Evolutionary conservation across 1,140 invertebrate genomes (phyloP), one percentile per base, ranked within the genome.

Genomic region (Caerostris darwini): DNA sequence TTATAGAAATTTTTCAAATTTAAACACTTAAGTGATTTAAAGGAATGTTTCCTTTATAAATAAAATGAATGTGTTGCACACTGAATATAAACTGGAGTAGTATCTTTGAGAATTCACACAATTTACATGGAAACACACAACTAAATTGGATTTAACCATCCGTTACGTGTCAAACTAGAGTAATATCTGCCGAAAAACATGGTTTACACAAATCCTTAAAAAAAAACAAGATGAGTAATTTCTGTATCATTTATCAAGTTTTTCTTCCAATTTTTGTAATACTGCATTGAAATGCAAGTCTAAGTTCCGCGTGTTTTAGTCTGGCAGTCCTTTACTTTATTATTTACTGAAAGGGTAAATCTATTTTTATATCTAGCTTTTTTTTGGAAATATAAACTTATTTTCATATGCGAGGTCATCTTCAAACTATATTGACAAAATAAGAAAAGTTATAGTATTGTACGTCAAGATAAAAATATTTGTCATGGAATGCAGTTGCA

Each of bases 81-180:
- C 53, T 50, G 34, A 77, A 50, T 34, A 8, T 77, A 77, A 77
- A 77, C 34, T 77, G 71, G 5, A 7, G 7, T 10, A 8, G 19
- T 50, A 50, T 77, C 34, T 19, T 34, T 50, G 8, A 77, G 53
- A 77, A 77, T 77, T 77, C 71, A 5, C 71, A 77, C 34, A 77
- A 34, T 77, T 77, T 77, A 53, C 71, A 53, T 50, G 10, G 53
- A 77, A 50, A 77, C 71, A 77, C 50, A 7, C 34, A 34, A 77
- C 7, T 8, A 19, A 77, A 77, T 77, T 77, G 71, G 71, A 77
- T 77, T 77, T 77, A 53, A 50, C 34, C 71, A 77, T 53, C 71
- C 71, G 71, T 77, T 53, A 12, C 50, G 71, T 3, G 34, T 50
- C 34, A 77, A 77, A 77, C 53, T 50, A 34, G 53, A 5, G 8